Base-by-base conservation (phyloP, 2,797 vertebrate genomes). In the Anas bernieri region DNA sequence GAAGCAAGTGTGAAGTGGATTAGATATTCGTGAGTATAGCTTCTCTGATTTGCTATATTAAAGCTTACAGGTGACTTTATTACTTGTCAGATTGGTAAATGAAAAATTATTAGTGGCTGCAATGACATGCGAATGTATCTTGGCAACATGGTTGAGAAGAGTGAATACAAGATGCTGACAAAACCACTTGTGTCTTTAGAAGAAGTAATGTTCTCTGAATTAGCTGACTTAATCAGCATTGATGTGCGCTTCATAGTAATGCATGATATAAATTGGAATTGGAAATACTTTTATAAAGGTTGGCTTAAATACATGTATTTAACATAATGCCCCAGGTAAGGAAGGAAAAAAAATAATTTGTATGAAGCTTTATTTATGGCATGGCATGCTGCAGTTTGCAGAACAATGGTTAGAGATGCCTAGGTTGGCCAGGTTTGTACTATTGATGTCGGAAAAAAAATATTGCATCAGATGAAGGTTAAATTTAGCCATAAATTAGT, bases 1-100 rank as follows among this genome's bases (percentile, higher is more conserved):
- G 50, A 84, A 56, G 70, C 22, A 50, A 82, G 33, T 83, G 92
- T 88, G 50, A 87, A 82, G 48, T 91, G 82, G 72, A 76, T 96
- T 89, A 79, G 87, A 14, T 61, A 82, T 88, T 96, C 16, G 43
- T 72, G 67, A 88, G 31, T 83, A 90, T 33, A 56, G n/a, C 45
- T 79, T 64, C 54, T 75, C 58, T 81, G 78, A 7, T 69, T 88
- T 88, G n/a, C 43, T 64, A 79, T 92, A 62, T 54, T 94, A 48
- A 85, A 85, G 74, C 52, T 86, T 86, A 41, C 11, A 62, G 37
- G 12, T 70, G 64, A 78, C 54, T 92, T 86, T 76, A 50, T 84
- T 80, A 12, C 58, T 83, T 85, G 78, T 81, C 59, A 82, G 39
- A 66, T n/a, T 45, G 20, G 16, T 74, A 82, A 92, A 79, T 63